Conservation (phyloP, 2,888 invertebrate species). For the Morpho deidamia region DNA sequence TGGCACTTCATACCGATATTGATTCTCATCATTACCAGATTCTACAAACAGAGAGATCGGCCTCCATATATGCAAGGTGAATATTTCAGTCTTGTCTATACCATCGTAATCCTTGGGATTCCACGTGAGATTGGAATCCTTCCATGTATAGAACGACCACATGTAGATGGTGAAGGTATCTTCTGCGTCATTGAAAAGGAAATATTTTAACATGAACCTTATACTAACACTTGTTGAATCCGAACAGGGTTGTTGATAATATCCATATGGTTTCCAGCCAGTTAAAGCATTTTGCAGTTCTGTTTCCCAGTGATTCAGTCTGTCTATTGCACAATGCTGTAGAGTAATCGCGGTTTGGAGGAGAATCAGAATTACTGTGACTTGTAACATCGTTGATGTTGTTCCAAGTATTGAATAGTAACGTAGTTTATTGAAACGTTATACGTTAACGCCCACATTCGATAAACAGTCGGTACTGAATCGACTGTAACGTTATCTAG, state of each 20-base stretch:
- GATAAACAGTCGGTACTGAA: not conserved
- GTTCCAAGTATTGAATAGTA: not conserved
- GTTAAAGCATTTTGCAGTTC: no score
- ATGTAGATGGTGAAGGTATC: conserved; percentile 30
- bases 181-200: conserved; percentile 31
- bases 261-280: not conserved
- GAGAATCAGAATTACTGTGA: not conserved
- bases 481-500: no score
- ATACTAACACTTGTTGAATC: conserved; percentile 12
- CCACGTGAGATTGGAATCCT: conserved; percentile 31
- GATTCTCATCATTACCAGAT: conserved; percentile 28
- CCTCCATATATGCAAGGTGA: conserved; percentile 25
- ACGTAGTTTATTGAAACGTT: not conserved
- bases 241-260: not conserved
- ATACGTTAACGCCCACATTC: conserved; percentile 1
- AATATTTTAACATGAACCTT: conserved; percentile 32
- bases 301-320: no score
- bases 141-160: conserved; percentile 29
- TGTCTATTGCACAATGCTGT: not conserved
- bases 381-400: conserved; percentile 1
- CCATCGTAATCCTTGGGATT: conserved; percentile 26
- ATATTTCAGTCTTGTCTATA: conserved; percentile 13
- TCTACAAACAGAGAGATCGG: conserved; percentile 14
- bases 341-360: not conserved
- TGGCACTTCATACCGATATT: not conserved